These are phyloP conservation scores for Drosophila saltans DNA, from an alignment of 1,140 invertebrate species.

Conservation along the genomic window DNA sequence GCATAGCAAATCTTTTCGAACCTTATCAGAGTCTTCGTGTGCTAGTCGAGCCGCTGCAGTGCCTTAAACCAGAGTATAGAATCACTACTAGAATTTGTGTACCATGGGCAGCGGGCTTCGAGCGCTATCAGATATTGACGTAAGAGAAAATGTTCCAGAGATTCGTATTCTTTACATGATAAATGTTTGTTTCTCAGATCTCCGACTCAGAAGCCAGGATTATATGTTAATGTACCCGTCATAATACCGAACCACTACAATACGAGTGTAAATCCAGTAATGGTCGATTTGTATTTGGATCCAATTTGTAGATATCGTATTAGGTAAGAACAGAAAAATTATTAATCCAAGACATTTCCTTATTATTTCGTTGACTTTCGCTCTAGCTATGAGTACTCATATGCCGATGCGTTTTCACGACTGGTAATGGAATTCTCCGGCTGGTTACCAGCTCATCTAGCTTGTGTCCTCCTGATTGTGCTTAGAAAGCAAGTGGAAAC, in stretches of 20 bases:
- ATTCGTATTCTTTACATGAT: not conserved
- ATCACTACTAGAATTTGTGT: conserved; percentile 86
- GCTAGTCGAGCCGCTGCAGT: conserved; percentile 84
- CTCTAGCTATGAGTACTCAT: conserved; percentile 72
- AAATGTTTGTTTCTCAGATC: conserved; percentile 33
- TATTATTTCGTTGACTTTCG: not conserved
- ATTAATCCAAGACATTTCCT: not conserved
- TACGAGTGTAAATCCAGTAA: conserved; percentile 72
- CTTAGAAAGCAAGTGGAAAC: conserved; percentile 66
- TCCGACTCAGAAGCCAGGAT: conserved; percentile 71
- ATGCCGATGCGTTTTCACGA: conserved; percentile 62
- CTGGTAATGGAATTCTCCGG: conserved; percentile 71
- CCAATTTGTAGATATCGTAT: conserved; percentile 86
- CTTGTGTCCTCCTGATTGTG: conserved; percentile 71
- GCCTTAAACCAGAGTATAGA: conserved; percentile 84
- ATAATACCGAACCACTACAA: conserved; percentile 77
- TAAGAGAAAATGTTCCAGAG: conserved; percentile 67
- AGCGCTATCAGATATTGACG: conserved; percentile 86
- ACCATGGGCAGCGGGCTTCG: conserved; percentile 86
- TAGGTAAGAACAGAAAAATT: conserved; percentile 70
- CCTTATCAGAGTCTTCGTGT: conserved; percentile 86
- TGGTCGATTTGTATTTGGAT: conserved; percentile 85
- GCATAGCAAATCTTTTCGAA: conserved; percentile 84
- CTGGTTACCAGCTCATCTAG: conserved; percentile 78
- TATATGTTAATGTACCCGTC: conserved; percentile 84